These are phyloP conservation scores for Acleris laterana DNA, from an alignment of 2,888 invertebrate species.

Conservation along the genomic window DNA sequence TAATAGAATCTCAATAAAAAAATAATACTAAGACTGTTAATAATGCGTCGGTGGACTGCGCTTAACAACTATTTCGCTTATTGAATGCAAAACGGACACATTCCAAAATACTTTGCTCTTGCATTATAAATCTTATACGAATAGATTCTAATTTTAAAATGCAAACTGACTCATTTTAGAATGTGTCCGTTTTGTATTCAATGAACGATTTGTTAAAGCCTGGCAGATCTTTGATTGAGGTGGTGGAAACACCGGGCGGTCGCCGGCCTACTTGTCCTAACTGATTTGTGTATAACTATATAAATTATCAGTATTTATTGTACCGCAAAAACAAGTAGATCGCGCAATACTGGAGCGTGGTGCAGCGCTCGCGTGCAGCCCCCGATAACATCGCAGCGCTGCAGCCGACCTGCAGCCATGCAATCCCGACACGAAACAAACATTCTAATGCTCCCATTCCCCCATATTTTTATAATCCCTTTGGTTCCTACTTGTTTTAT, in stretches of 20 bases:
- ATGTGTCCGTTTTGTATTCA: too few species aligned
- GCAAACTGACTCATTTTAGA: too few species aligned
- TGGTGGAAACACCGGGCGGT: constrained; percentile 6
- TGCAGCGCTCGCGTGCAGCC: constrained; percentile 38
- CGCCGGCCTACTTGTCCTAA: constrained; percentile 36
- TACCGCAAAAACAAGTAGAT: constrained; percentile 54
- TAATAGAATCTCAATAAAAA: too few species aligned
- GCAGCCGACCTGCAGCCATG: constrained; percentile 33
- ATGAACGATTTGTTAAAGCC: background rate
- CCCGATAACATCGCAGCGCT: constrained; percentile 44
- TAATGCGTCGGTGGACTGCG: too few species aligned
- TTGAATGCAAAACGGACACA: too few species aligned
- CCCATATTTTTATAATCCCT: constrained; percentile 2
- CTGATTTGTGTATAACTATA: constrained; percentile 41
- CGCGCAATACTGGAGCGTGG: constrained; percentile 47
- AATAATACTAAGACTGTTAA: too few species aligned
- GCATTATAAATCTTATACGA: too few species aligned
- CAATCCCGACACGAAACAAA: constrained; percentile 48
- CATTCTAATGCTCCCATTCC: constrained; percentile 54
- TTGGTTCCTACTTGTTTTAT: too few species aligned
- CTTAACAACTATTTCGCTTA: too few species aligned
- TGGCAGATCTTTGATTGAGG: background rate
- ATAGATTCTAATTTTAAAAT: too few species aligned
- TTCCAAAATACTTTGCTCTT: too few species aligned
- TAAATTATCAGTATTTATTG: constrained; percentile 54